Conservation (phyloP, 2,888 invertebrate genomes). For the Phalera bucephala region DNA sequence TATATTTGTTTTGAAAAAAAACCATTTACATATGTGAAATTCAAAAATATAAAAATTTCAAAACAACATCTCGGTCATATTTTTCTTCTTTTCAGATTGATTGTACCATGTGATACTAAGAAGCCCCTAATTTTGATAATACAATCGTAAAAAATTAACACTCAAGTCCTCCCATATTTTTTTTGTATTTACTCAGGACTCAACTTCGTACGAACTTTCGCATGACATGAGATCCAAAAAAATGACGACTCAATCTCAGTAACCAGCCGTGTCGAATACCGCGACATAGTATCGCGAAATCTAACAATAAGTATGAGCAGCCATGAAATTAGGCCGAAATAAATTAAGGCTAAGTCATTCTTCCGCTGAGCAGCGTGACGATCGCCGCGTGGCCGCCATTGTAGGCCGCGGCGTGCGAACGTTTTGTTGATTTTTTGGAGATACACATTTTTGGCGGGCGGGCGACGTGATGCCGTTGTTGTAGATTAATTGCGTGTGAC, state of each 20-base stretch:
- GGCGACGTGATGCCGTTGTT: constrained; percentile 40
- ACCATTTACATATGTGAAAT: no score
- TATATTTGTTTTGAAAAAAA: no score
- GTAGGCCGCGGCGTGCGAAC: constrained; percentile 52
- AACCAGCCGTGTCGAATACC: constrained; percentile 72
- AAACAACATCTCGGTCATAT: no score
- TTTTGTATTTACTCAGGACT: no score
- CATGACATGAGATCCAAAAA: constrained; percentile 30
- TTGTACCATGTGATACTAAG: no score
- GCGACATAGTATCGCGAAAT: constrained; percentile 69
- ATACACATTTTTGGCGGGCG: constrained; percentile 42
- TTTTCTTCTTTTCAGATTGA: no score
- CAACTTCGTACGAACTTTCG: constrained; percentile 29
- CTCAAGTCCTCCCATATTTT: no score
- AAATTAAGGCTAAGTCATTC: constrained; percentile 71
- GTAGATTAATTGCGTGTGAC: constrained; percentile 62
- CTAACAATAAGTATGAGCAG: constrained; percentile 73
- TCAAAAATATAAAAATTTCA: no score
- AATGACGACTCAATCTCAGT: constrained; percentile 65
- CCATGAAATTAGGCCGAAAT: constrained; percentile 75
- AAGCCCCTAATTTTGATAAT: no score
- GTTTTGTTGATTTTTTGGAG: constrained; percentile 74
- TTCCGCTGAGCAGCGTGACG: constrained; percentile 58
- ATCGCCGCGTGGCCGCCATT: constrained; percentile 34
- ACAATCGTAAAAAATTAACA: no score